These are phyloP conservation scores for Macquaria ambigua DNA, from an alignment of 2,113 vertebrate genomes.

Conservation along the genomic window DNA sequence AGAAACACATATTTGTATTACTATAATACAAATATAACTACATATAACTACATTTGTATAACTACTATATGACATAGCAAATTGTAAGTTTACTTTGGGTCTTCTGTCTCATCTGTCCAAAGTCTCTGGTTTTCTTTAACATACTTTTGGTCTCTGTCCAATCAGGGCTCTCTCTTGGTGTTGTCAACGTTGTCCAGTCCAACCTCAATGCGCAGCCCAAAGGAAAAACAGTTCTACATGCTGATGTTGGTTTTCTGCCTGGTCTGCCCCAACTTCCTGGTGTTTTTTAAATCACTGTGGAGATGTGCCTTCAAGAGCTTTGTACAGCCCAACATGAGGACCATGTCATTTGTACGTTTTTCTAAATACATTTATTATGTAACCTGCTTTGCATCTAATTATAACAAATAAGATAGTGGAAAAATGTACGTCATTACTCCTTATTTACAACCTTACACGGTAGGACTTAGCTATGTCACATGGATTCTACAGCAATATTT, in stretches of 20 bases:
- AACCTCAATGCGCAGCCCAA: slow-evolving; percentile 41
- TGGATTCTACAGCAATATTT: no score
- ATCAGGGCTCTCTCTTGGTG: slow-evolving; percentile 82
- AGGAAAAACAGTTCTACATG: slow-evolving; percentile 82
- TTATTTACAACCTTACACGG: neutral
- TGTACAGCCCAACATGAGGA: slow-evolving; percentile 76
- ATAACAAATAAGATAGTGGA: neutral
- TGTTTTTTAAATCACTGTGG: slow-evolving; percentile 86
- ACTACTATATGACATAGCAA: neutral
- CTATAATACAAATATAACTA: no score
- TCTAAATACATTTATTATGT: neutral
- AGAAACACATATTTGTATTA: neutral
- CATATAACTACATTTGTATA: neutral
- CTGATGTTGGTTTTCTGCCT: slow-evolving; percentile 84
- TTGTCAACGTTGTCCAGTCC: slow-evolving; percentile 78
- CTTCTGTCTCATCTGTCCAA: neutral
- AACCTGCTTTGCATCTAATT: neutral
- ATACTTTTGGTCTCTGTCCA: slow-evolving; percentile 18
- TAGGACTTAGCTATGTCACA: neutral
- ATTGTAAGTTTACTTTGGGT: neutral
- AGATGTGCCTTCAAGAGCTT: slow-evolving; percentile 85
- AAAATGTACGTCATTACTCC: neutral
- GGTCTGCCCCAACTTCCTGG: slow-evolving; percentile 82
- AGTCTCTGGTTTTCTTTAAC: slow-evolving; percentile 2
- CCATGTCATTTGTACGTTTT: slow-evolving; percentile 77